Conservation (phyloP, 1,140 invertebrate genomes). For the Drosophila kikkawai region DNA sequence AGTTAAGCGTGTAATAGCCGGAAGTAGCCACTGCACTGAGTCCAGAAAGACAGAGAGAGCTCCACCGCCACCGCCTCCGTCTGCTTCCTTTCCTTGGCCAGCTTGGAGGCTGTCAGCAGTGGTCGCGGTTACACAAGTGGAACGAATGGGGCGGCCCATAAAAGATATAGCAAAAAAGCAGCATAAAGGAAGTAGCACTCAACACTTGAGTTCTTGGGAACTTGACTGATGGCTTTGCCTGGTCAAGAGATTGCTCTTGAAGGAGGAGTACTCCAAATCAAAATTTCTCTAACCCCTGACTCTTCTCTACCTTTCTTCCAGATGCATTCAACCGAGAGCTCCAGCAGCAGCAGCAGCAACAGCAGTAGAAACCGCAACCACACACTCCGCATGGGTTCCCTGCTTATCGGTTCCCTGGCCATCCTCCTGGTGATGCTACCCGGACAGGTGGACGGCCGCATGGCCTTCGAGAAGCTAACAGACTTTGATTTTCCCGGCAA, state of each 20-base stretch:
- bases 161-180: constrained; percentile 2
- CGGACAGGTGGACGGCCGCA: constrained; percentile 86
- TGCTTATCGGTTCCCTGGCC: constrained; percentile 38
- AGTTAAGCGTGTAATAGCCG: constrained; percentile 80
- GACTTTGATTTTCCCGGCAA: constrained; percentile 95
- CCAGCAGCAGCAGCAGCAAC: constrained; percentile 18
- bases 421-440: constrained; percentile 57
- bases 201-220: constrained; percentile 7
- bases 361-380: constrained; percentile 31
- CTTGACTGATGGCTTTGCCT: neutral
- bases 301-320: neutral
- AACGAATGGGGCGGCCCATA: constrained; percentile 12
- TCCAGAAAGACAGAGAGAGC: neutral
- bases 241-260: neutral
- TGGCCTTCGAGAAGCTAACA: constrained; percentile 96
- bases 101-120: constrained; percentile 42
- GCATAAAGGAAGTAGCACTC: constrained; percentile 21
- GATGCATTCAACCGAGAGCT: constrained; percentile 50
- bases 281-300: neutral
- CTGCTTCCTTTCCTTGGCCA: neutral
- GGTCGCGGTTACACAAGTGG: constrained; percentile 31
- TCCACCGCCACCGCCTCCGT: neutral
- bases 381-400: constrained; percentile 29
- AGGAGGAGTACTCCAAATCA: neutral
- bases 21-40: constrained; percentile 51